Conservation (phyloP, 2,113 vertebrate species). For the Notarius lentiginosus region DNA sequence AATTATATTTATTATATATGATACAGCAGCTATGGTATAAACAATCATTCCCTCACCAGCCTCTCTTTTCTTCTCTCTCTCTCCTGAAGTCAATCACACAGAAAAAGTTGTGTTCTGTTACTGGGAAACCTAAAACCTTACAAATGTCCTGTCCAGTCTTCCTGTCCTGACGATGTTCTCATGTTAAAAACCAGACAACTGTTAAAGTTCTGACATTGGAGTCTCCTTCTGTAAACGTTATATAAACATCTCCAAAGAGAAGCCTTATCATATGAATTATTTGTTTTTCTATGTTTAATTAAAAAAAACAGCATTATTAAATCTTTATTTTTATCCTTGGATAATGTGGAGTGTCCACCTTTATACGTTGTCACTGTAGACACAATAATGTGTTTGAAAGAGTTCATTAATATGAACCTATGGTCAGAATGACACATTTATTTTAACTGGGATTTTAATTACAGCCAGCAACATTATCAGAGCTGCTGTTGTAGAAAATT, state of each 20-base stretch:
- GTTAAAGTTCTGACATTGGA: not conserved
- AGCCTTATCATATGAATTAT: not conserved
- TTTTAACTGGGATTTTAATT: not conserved
- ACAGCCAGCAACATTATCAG: not conserved
- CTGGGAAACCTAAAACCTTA: not conserved
- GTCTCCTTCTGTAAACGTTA: not conserved
- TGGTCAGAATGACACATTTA: not conserved
- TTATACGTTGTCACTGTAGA: too few species aligned
- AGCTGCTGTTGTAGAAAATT: not conserved
- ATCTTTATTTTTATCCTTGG: not conserved
- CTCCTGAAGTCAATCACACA: not conserved
- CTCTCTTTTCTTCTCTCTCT: not conserved
- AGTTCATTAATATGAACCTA: not conserved
- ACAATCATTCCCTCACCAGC: not conserved
- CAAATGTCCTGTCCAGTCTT: not conserved
- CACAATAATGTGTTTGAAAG: not conserved
- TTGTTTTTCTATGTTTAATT: not conserved
- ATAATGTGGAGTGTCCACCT: not conserved
- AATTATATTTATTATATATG: not conserved
- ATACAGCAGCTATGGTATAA: not conserved
- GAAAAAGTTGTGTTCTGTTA: not conserved
- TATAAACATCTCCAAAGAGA: not conserved
- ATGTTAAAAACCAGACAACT: not conserved
- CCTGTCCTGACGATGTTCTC: not conserved
- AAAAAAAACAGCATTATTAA: not conserved